Percentiles rank a stretch among this genome's conserved stretches.
These are phyloP conservation scores for Siphamia tubifer DNA, from an alignment of 2,113 vertebrate species.

Conservation along the genomic window DNA sequence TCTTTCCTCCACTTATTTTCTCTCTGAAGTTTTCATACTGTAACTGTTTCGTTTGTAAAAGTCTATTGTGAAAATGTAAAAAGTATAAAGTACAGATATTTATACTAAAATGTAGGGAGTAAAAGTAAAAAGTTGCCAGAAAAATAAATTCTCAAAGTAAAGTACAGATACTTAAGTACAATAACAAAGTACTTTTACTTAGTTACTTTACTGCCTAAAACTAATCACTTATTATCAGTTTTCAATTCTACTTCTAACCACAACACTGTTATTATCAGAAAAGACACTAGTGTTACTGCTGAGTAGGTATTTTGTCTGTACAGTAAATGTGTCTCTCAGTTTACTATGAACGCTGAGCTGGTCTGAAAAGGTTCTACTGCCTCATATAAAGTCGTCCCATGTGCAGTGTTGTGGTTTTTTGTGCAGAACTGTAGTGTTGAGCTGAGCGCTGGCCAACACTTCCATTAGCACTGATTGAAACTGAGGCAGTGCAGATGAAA, in stretches of 20 bases:
- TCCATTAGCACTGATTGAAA: constrained; percentile 91
- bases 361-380: background rate
- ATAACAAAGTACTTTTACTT: too few species aligned
- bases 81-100: too few species aligned
- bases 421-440: constrained; percentile 40
- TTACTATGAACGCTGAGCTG: constrained; percentile 7
- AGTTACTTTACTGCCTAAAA: background rate
- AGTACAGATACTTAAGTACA: too few species aligned
- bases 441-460: constrained; percentile 82
- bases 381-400: background rate
- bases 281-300: background rate
- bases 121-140: too few species aligned
- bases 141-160: too few species aligned
- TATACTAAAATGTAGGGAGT: too few species aligned
- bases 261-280: background rate
- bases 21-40: too few species aligned
- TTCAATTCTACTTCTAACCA: background rate
- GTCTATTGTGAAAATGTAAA: too few species aligned
- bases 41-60: too few species aligned
- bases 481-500: constrained; percentile 74
- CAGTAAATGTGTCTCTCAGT: background rate
- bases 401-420: constrained; percentile 28
- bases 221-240: background rate
- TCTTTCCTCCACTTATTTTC: too few species aligned
- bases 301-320: background rate